Percentiles rank a stretch among this genome's conserved stretches.
Conservation (phyloP, 2,113 vertebrate genomes). For the Seriola quinqueradiata region DNA sequence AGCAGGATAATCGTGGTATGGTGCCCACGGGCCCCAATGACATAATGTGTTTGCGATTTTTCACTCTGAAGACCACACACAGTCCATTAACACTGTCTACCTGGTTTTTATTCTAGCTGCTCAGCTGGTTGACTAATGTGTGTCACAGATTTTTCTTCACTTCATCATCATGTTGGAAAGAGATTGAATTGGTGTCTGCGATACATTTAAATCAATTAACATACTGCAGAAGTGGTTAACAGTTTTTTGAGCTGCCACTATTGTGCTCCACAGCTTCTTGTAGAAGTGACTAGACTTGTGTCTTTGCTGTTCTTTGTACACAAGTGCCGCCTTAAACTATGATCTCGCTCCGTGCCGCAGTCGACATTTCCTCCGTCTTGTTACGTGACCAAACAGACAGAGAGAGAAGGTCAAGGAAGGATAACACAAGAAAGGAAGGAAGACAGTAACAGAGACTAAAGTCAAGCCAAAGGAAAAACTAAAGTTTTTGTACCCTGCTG, state of each 20-base stretch:
- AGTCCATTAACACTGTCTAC: background rate
- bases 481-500: slow-evolving; percentile 86
- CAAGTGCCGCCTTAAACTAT: slow-evolving; percentile 8
- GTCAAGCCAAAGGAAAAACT: slow-evolving; percentile 4
- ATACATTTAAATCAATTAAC: background rate
- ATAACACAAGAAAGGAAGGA: slow-evolving; percentile 16
- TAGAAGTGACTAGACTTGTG: background rate
- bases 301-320: slow-evolving; percentile 1
- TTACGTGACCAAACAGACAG: slow-evolving; percentile 1
- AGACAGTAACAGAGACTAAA: slow-evolving; percentile 10
- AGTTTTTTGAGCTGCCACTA: background rate
- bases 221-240: background rate
- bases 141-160: background rate
- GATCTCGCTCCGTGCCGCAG: slow-evolving; percentile 6
- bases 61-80: background rate
- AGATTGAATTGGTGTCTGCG: background rate
- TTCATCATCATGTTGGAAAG: background rate
- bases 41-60: background rate
- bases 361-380: slow-evolving; percentile 9
- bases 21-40: background rate
- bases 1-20: background rate
- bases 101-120: background rate
- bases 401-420: slow-evolving; percentile 13
- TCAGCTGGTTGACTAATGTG: background rate
- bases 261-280: background rate